Percentiles rank a stretch among this genome's conserved stretches.
Conservation (phyloP, 2,113 vertebrate genomes). For the Hippopotamus amphibius region DNA sequence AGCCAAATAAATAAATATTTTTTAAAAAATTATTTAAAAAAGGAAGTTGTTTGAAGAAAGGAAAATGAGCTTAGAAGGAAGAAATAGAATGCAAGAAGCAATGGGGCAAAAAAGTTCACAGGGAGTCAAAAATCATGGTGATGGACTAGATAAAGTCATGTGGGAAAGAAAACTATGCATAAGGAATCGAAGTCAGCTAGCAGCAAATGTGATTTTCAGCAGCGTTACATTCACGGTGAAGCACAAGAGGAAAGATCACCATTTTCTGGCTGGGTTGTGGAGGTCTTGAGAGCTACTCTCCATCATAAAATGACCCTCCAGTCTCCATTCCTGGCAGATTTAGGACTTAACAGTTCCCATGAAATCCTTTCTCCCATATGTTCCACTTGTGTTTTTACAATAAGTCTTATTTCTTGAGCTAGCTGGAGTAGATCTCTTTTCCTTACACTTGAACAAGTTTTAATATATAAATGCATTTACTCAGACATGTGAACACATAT, state of each 20-base stretch:
- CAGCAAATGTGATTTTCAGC: neutral
- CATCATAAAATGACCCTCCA: neutral
- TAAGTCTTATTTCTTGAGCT: neutral
- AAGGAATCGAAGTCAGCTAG: neutral
- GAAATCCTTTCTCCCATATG: neutral
- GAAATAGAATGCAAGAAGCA: neutral
- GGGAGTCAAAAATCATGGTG: neutral
- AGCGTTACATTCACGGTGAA: neutral
- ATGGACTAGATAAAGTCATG: neutral
- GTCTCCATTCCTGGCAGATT: neutral
- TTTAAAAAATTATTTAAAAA: too few relatives aligned
- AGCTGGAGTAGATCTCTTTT: neutral
- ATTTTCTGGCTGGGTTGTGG: neutral
- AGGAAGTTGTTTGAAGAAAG: neutral
- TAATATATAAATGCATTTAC: neutral
- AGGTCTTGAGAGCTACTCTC: neutral
- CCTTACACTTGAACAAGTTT: slow-evolving; percentile 15
- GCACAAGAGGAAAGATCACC: neutral
- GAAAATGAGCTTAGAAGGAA: neutral
- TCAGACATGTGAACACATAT: neutral
- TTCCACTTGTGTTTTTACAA: neutral
- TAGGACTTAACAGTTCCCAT: neutral
- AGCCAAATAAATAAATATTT: too few relatives aligned
- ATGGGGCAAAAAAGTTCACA: neutral
- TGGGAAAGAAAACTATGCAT: neutral